phyloP scores from a whole-genome alignment of 2,797 vertebrate species.

The Muraenolepis orangiensis region DNA sequence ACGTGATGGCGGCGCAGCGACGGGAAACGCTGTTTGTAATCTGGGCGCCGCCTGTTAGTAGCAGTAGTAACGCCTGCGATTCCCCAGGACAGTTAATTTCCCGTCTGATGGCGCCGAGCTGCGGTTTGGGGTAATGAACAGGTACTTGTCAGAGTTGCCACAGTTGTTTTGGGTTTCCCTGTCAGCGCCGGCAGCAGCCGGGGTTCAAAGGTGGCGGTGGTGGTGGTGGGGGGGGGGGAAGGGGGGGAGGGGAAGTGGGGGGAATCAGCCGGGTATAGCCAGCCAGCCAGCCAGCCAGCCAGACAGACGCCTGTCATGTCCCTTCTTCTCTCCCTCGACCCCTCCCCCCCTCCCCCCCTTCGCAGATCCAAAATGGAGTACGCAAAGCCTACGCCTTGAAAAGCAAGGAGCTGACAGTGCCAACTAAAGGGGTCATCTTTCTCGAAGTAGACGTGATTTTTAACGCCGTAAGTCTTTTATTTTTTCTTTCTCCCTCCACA shows the following conservation, averaged over 20 bases:
- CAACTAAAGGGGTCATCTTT: slow-evolving; percentile 99
- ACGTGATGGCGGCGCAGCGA: too few species aligned
- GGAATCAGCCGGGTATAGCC: slow-evolving; percentile 92
- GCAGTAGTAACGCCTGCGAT: slow-evolving; percentile 84
- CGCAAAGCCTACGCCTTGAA: slow-evolving; percentile 99
- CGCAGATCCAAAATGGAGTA: slow-evolving; percentile 99
- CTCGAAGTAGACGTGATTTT: slow-evolving; percentile 99
- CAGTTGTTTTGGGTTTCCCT: slow-evolving; percentile 99
- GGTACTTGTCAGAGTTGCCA: slow-evolving; percentile 99
- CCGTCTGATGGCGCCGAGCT: slow-evolving; percentile 90
- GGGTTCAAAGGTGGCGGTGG: slow-evolving; percentile 94
- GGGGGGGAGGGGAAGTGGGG: too few species aligned
- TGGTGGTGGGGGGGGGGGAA: too few species aligned
- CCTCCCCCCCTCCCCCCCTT: slow-evolving; percentile 83
- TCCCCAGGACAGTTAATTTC: slow-evolving; percentile 99
- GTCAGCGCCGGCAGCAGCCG: slow-evolving; percentile 99
- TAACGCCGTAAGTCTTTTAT: slow-evolving; percentile 98
- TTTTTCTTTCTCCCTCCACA: slow-evolving; percentile 69
- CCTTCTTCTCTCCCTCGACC: slow-evolving; percentile 40
- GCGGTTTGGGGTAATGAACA: slow-evolving; percentile 99
- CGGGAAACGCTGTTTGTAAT: too few species aligned
- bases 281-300: slow-evolving; percentile 94
- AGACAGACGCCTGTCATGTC: slow-evolving; percentile 99
- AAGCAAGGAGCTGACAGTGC: slow-evolving; percentile 99
- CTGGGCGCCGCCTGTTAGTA: slow-evolving; percentile 73